phyloP scores from a whole-genome alignment of 2,797 vertebrate species.

The Phalloptychus januarius region DNA sequence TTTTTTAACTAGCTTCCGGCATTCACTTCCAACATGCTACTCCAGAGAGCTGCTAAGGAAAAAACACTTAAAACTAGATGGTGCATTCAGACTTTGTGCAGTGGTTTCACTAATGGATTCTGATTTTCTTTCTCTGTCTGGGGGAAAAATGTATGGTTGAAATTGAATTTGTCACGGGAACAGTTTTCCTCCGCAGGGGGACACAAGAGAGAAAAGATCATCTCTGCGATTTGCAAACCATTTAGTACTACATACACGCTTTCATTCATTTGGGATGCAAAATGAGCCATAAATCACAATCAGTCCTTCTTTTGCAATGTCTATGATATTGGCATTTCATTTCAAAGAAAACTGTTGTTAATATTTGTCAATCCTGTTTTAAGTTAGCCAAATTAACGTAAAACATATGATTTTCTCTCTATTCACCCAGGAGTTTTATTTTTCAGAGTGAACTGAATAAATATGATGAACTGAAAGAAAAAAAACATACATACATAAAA shows the following conservation, averaged over 20 bases:
- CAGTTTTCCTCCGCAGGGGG: slow-evolving; percentile 2
- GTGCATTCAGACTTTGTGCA: slow-evolving; percentile 17
- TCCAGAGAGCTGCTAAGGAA: background rate
- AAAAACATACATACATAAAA: too few species aligned
- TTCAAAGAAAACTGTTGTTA: slow-evolving; percentile 17
- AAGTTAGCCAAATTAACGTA: slow-evolving; percentile 12
- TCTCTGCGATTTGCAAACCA: slow-evolving; percentile 10
- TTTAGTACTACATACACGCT: slow-evolving; percentile 15
- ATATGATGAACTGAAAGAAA: background rate
- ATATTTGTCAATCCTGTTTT: slow-evolving; percentile 12
- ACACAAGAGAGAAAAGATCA: slow-evolving; percentile 11
- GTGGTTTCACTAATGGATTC: slow-evolving; percentile 34
- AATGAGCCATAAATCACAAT: slow-evolving; percentile 2
- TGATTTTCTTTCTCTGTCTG: slow-evolving; percentile 24
- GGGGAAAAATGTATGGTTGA: slow-evolving; percentile 45
- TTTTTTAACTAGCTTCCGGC: background rate
- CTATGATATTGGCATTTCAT: slow-evolving; percentile 21
- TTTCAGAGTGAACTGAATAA: too few species aligned
- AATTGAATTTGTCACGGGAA: slow-evolving; percentile 41
- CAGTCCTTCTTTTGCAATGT: slow-evolving; percentile 6
- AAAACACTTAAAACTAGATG: slow-evolving; percentile 9
- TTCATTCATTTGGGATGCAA: slow-evolving; percentile 14
- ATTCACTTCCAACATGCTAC: slow-evolving; percentile 10
- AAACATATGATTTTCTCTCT: background rate
- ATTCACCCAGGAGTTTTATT: background rate